Percentiles rank a stretch among this genome's conserved stretches.
These are phyloP conservation scores for Oscarella lobularis DNA, from an alignment of 37 sponge, comb jelly and placozoan species.

Conservation along the genomic window DNA sequence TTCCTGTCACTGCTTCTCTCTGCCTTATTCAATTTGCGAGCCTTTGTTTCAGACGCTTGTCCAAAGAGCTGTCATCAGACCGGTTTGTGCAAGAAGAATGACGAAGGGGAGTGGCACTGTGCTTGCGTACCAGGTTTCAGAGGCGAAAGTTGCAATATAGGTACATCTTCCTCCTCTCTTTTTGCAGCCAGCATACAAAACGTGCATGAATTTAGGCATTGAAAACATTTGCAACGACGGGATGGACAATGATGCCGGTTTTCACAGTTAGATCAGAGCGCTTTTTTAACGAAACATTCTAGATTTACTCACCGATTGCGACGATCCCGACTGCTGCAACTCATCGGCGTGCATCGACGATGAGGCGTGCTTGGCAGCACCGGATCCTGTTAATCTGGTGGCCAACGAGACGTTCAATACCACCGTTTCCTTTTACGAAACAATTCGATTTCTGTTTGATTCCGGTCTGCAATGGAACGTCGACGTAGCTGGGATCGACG, in stretches of 20 bases:
- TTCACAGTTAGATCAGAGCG: too few relatives aligned
- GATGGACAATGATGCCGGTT: neutral
- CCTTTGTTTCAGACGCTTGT: neutral
- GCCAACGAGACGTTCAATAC: neutral
- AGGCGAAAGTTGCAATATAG: neutral
- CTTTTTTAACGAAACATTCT: too few relatives aligned
- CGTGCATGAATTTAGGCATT: too few relatives aligned
- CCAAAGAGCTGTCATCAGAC: neutral
- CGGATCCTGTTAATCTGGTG: neutral
- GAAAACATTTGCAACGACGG: neutral
- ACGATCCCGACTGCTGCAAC: conserved; percentile 2
- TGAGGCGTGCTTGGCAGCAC: neutral
- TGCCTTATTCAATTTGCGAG: too few relatives aligned
- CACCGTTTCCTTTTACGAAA: neutral
- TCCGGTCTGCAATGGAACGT: neutral
- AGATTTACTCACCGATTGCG: neutral
- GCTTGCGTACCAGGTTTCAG: neutral
- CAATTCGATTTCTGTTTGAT: neutral
- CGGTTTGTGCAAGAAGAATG: neutral
- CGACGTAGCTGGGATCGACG: neutral
- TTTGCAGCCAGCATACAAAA: too few relatives aligned
- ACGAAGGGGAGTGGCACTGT: neutral
- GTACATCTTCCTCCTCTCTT: too few relatives aligned
- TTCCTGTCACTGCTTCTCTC: too few relatives aligned
- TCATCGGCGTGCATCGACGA: neutral